Evolutionary conservation across 2,888 invertebrate species (phyloP), one percentile per base, ranked within the genome.

Genomic region (Pseudoips prasinana): DNA sequence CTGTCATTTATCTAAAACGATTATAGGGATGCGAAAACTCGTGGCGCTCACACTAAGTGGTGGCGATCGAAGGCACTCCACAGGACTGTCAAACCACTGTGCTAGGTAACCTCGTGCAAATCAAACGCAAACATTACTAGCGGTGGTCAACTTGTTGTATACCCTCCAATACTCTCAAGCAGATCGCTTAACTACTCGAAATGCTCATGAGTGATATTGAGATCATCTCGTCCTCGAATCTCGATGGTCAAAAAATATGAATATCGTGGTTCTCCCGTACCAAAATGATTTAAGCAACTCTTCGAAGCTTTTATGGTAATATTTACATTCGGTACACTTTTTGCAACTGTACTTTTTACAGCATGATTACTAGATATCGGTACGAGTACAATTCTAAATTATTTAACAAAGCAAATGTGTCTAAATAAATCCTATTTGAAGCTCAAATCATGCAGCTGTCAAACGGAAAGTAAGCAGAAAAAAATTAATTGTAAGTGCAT

Each of bases 1-100:
- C 64, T 87, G 87, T 85, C 87, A 87, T 87, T 87, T 87, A 87
- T 77, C 54, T 57, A 43, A 26, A n/a, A n/a, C n/a, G n/a, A n/a
- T n/a, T n/a, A 32, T 38, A 48, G 48, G 58, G 49, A 62, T 62
- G 60, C 57, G 52, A 37, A 66, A 56, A 64, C 60, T 59, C 48
- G 64, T 61, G 59, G 61, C 62, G 61, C 61, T 62, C 55, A 38
- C 46, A 46, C 2, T 14, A 14, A 27, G 52, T 58, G 66, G 55
- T 64, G 51, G 51, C 48, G 39, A 42, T 42, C 43, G 46, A 50
- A 43, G 58, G 50, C 58, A 58, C 58, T 58, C 50, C 52, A 47
- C 37, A 39, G 43, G 52, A 42, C 49, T 40, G 39, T 41, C 41
- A 62, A 45, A 50, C 41, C 60, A 41, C 25, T 32, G 57, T 57